Evolutionary conservation across 2,888 invertebrate species (phyloP).

Genomic region (Alsophila aescularia): DNA sequence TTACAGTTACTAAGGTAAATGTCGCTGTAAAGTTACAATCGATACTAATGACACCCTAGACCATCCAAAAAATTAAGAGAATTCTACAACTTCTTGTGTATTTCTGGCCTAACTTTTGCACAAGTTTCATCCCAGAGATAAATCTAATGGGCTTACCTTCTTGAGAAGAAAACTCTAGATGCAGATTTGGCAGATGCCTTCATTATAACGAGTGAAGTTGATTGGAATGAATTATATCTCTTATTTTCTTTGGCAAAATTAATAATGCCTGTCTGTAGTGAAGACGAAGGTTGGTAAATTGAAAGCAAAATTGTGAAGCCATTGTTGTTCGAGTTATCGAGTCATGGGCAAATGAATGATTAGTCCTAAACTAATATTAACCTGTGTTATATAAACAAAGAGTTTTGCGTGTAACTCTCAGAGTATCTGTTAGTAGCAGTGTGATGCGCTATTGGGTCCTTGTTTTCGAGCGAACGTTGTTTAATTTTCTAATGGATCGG

Average conservation of each 20-base stretch:
- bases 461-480: constrained; percentile 70
- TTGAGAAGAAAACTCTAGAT: constrained; percentile 16
- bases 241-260: constrained; percentile 22
- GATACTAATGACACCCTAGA: constrained; percentile 19
- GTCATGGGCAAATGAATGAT: constrained; percentile 69
- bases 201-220: constrained; percentile 21
- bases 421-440: constrained; percentile 48
- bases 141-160: constrained; percentile 28
- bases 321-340: constrained; percentile 53
- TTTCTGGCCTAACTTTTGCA: constrained; percentile 26
- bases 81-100: constrained; percentile 30
- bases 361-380: constrained; percentile 77
- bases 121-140: constrained; percentile 24
- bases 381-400: constrained; percentile 64
- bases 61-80: constrained; percentile 13
- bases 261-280: constrained; percentile 26
- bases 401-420: constrained; percentile 58
- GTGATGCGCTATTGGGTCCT: constrained; percentile 48
- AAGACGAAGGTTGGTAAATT: constrained; percentile 38
- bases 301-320: constrained; percentile 45
- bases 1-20: too few species aligned
- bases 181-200: constrained; percentile 25
- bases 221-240: too few species aligned
- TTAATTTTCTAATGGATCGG: constrained; percentile 80
- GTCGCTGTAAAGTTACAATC: too few species aligned